phyloP scores from a whole-genome alignment of 2,113 vertebrate genomes.

The Phalacrocorax brasilianus region DNA sequence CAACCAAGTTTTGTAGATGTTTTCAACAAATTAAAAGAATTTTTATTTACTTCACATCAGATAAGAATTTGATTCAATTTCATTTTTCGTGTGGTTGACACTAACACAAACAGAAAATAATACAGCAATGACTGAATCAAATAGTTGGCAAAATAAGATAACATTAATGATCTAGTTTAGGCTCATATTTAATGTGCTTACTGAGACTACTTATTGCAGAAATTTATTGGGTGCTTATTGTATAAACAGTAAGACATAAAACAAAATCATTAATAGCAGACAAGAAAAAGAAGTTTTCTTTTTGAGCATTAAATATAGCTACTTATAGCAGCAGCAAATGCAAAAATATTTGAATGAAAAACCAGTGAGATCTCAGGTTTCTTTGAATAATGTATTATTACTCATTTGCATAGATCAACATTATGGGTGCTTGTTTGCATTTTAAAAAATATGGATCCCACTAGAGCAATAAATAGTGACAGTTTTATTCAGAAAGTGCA shows the following conservation, averaged over 20 bases:
- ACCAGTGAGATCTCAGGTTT: neutral
- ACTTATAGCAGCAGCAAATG: neutral
- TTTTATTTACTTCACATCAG: neutral
- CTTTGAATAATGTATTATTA: neutral
- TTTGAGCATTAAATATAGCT: neutral
- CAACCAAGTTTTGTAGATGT: neutral
- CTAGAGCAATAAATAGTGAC: neutral
- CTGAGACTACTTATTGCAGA: neutral
- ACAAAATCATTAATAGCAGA: neutral
- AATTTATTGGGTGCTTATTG: neutral
- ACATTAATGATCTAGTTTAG: neutral
- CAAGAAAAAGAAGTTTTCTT: neutral
- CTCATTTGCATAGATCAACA: neutral
- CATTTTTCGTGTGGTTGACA: neutral
- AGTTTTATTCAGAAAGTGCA: neutral
- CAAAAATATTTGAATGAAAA: neutral
- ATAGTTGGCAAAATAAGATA: neutral
- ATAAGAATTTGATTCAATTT: neutral
- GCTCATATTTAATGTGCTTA: neutral
- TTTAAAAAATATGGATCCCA: neutral
- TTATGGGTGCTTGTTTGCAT: constrained; percentile 7
- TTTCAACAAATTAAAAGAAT: neutral
- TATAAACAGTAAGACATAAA: neutral
- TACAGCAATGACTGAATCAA: neutral
- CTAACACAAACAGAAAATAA: neutral